Evolutionary conservation across 2,113 vertebrate species (phyloP).

Genomic region (Acanthisitta chloris): DNA sequence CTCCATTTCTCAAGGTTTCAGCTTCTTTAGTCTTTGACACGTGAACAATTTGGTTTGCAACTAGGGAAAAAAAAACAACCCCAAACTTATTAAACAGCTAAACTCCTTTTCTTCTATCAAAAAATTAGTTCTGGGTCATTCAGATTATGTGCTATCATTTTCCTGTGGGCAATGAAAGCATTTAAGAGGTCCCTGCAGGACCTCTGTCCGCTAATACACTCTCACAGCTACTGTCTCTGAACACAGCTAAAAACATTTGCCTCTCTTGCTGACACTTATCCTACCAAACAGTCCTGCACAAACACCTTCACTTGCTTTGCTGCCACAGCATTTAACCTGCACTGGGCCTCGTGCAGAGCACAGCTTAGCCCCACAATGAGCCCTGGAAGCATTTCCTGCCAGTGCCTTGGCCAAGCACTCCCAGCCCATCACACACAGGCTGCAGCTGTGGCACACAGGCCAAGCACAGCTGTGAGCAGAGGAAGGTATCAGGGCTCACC

Average conservation of each 20-base stretch:
- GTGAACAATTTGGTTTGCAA: background rate
- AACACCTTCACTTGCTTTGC: fast-evolving
- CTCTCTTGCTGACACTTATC: fast-evolving
- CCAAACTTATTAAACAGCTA: background rate
- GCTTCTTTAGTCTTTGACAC: background rate
- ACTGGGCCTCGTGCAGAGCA: fast-evolving
- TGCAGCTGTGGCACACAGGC: too few species aligned
- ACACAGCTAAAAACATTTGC: background rate
- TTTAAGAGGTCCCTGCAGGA: background rate
- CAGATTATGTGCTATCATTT: background rate
- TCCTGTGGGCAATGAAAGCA: background rate
- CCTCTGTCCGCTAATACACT: background rate
- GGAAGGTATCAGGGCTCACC: fast-evolving
- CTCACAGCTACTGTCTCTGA: background rate
- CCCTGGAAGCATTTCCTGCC: too few species aligned
- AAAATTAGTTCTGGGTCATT: background rate
- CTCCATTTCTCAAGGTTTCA: background rate
- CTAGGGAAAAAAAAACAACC: background rate
- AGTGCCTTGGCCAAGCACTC: background rate
- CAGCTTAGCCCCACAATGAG: fast-evolving
- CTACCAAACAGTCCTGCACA: too few species aligned
- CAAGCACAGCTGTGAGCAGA: too few species aligned
- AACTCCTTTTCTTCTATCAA: background rate
- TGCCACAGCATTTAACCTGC: fast-evolving
- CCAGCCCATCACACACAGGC: too few species aligned